Evolutionary conservation across 2,113 vertebrate genomes (phyloP).

Genomic region (Nothoprocta perdicaria): DNA sequence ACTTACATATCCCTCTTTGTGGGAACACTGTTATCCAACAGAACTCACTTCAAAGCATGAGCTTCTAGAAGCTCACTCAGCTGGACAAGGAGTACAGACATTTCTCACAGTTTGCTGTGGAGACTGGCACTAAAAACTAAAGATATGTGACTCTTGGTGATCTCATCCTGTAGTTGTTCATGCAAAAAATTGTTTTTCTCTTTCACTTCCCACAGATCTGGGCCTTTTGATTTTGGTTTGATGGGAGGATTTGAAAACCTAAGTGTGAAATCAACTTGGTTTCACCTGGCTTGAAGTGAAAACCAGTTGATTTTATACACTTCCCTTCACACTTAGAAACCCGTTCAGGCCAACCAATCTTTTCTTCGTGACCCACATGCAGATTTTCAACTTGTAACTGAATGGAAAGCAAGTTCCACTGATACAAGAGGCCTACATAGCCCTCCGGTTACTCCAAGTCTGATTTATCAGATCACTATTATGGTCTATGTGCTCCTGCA

Average conservation of each 20-base stretch:
- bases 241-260: conserved; percentile 27
- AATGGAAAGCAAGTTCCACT: not conserved
- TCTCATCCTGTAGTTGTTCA: conserved; percentile 46
- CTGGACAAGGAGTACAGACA: not conserved
- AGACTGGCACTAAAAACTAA: not conserved
- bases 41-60: not conserved
- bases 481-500: not conserved
- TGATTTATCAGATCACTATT: conserved; percentile 34
- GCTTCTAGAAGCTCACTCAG: not conserved
- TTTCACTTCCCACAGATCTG: conserved; percentile 62
- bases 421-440: not conserved
- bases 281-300: conserved; percentile 62
- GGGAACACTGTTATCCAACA: not conserved
- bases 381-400: not conserved
- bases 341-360: not conserved
- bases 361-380: not conserved
- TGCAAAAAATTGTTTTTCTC: conserved; percentile 73
- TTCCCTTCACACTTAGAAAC: not conserved
- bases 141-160: conserved; percentile 29
- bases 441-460: not conserved
- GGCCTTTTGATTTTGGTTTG: conserved; percentile 64
- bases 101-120: not conserved
- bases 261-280: conserved; percentile 66
- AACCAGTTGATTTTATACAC: not conserved
- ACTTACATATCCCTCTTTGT: not conserved